Conservation (phyloP, 1,140 invertebrate genomes). For the Magallana angulata region DNA sequence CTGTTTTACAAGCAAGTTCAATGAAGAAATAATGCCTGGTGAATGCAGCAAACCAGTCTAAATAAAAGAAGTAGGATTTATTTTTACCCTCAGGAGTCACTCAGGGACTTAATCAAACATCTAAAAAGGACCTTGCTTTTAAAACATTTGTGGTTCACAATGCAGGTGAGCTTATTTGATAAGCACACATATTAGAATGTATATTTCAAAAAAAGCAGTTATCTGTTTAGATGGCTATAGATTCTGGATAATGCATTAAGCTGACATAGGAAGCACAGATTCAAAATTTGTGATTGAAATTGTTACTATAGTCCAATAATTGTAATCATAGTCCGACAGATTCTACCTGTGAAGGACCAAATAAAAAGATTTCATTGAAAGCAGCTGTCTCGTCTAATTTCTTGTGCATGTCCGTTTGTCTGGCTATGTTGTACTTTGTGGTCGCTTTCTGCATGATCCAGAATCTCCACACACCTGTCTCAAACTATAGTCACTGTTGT, state of each 20-base stretch:
- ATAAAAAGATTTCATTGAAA: conserved; percentile 36
- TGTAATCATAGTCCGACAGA: not conserved
- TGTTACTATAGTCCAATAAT: not conserved
- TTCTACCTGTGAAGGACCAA: conserved; percentile 44
- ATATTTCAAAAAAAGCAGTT: no score
- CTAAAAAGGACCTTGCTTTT: conserved; percentile 22
- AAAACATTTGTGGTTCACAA: conserved; percentile 12
- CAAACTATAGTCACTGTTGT: no score
- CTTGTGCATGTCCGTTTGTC: conserved; percentile 9
- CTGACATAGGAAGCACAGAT: not conserved
- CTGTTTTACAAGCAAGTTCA: conserved; percentile 27
- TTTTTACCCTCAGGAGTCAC: not conserved
- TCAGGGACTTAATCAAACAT: not conserved
- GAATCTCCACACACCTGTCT: not conserved
- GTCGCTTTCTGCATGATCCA: conserved; percentile 18
- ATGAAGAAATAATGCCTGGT: not conserved
- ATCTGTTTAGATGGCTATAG: not conserved
- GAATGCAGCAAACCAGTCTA: not conserved
- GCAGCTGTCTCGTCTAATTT: conserved; percentile 37
- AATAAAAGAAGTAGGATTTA: not conserved
- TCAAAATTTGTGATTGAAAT: conserved; percentile 23
- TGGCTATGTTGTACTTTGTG: not conserved
- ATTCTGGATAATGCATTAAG: conserved; percentile 22
- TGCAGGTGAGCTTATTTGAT: conserved; percentile 25
- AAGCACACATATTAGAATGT: not conserved